Conservation (phyloP, 2,888 invertebrate genomes). For the Antitype chi region DNA sequence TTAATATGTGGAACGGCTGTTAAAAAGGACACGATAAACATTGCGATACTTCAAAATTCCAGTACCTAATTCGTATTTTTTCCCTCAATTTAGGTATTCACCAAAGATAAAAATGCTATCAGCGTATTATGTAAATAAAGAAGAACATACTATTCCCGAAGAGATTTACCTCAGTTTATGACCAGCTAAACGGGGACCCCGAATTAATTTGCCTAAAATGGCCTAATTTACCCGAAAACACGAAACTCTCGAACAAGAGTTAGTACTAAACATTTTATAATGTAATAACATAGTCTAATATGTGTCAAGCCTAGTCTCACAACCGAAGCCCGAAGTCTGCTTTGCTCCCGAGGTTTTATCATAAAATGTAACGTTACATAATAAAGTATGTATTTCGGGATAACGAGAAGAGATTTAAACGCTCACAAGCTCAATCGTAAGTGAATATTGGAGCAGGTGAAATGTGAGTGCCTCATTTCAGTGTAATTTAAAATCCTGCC, state of each 20-base stretch:
- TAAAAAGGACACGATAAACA: conserved; percentile 27
- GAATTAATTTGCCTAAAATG: conserved; percentile 58
- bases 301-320: conserved; percentile 18
- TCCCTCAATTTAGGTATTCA: neutral
- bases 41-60: conserved; percentile 3
- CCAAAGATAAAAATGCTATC: conserved; percentile 22
- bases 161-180: conserved; percentile 39
- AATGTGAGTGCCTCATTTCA: conserved; percentile 17
- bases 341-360: conserved; percentile 15
- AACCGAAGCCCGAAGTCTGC: conserved; percentile 18
- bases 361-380: conserved; percentile 35
- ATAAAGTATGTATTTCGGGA: conserved; percentile 19
- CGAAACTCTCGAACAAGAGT: conserved; percentile 36
- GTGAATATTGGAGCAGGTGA: conserved; percentile 34
- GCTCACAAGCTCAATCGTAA: conserved; percentile 20
- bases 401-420: conserved; percentile 28
- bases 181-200: conserved; percentile 37
- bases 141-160: conserved; percentile 32
- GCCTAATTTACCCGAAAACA: conserved; percentile 42
- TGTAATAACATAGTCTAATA: conserved; percentile 29
- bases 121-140: conserved; percentile 58
- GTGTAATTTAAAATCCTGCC: conserved; percentile 27
- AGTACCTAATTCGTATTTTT: neutral
- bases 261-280: conserved; percentile 49
- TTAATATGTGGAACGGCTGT: conserved; percentile 22